A percentile compares a stretch with the other conserved stretches of the same genome.
Evolutionary conservation across 1,140 invertebrate species (phyloP).

Genomic region (Tribolium castaneum): DNA sequence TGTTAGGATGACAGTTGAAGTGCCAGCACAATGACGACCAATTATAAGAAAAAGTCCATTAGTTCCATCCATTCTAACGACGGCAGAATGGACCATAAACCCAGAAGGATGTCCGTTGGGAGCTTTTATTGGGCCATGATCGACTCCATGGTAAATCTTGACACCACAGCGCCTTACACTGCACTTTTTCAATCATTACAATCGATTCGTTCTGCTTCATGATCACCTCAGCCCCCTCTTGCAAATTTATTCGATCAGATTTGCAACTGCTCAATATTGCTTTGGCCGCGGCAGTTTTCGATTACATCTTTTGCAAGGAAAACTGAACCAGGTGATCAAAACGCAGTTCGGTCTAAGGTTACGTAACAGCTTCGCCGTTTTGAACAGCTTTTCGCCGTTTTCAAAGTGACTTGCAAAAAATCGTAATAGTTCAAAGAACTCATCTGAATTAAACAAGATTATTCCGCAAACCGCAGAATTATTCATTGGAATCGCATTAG

Average conservation of each 20-base stretch:
- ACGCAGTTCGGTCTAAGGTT: too few relatives aligned
- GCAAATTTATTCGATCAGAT: background rate
- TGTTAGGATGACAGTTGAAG: background rate
- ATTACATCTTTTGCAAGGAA: background rate
- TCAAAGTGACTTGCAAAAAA: too few relatives aligned
- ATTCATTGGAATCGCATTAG: background rate
- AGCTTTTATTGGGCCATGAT: slow-evolving; percentile 58
- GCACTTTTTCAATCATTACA: slow-evolving; percentile 11
- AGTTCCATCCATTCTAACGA: background rate
- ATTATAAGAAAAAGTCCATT: slow-evolving; percentile 28
- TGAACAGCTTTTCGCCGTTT: too few relatives aligned
- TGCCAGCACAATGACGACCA: slow-evolving; percentile 42
- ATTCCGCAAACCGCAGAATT: background rate
- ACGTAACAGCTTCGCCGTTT: too few relatives aligned
- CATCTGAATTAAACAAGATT: background rate
- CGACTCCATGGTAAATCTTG: slow-evolving; percentile 51
- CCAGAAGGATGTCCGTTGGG: slow-evolving; percentile 56
- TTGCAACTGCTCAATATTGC: background rate
- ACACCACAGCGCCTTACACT: background rate
- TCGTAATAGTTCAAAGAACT: background rate
- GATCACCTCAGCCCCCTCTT: slow-evolving; percentile 22
- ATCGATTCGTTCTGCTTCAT: slow-evolving; percentile 17
- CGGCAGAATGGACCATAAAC: slow-evolving; percentile 7
- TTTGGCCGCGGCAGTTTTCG: background rate
- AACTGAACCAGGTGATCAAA: background rate